phyloP scores from a whole-genome alignment of 2,797 vertebrate species.

The Sphenopsis melanotis region DNA sequence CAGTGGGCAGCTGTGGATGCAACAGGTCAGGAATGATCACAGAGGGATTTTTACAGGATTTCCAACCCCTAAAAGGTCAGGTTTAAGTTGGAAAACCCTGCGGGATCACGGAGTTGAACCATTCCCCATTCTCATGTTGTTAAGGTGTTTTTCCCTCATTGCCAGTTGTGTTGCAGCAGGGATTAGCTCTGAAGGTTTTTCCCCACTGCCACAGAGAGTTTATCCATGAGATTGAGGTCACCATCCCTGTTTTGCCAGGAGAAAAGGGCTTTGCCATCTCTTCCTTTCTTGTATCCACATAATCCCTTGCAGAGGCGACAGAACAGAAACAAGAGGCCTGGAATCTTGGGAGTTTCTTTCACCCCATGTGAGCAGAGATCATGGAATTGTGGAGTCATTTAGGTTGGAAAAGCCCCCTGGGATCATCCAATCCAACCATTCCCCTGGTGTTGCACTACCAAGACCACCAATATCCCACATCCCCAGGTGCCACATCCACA shows the following conservation, averaged over 20 bases:
- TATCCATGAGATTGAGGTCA: background rate
- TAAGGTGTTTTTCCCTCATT: background rate
- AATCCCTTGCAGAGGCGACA: rapidly evolving
- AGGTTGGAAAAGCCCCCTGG: background rate
- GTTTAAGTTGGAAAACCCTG: background rate
- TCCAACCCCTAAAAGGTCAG: rapidly evolving
- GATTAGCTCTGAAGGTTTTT: background rate
- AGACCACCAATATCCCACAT: background rate
- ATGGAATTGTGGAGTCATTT: background rate
- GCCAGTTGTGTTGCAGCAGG: background rate
- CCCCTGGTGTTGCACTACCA: background rate
- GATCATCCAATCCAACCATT: background rate
- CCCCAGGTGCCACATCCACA: background rate
- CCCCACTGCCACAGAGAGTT: background rate
- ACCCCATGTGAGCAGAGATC: background rate
- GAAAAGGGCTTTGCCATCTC: background rate
- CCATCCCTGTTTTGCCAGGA: background rate
- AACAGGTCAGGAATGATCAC: rapidly evolving
- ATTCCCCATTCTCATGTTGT: rapidly evolving
- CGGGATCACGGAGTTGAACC: rapidly evolving
- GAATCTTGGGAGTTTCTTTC: background rate
- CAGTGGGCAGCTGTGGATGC: background rate
- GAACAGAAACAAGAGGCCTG: background rate
- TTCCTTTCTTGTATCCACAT: background rate
- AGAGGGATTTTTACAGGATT: background rate